These are phyloP conservation scores for Osmerus eperlanus DNA, from an alignment of 2,113 vertebrate species.

Conservation along the genomic window DNA sequence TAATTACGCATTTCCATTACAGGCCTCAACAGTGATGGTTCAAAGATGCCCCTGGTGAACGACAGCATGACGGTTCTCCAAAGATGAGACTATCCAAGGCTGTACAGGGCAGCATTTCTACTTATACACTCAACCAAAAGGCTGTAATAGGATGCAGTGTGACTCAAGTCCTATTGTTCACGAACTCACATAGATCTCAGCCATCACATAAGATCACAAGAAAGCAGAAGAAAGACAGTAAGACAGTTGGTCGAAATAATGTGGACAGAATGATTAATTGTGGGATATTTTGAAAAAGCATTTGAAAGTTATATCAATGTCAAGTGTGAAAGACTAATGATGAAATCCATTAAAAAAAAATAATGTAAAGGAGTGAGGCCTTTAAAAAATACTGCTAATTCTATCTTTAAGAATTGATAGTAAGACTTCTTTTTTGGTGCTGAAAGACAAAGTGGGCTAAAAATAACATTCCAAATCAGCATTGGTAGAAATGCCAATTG, in stretches of 20 bases:
- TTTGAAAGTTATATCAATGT: no score
- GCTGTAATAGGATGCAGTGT: not conserved
- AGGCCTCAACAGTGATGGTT: conserved; percentile 52
- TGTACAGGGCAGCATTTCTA: conserved; percentile 39
- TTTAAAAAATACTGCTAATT: conserved; percentile 46
- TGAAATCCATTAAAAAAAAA: no score
- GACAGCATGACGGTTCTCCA: conserved; percentile 56
- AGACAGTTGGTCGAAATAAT: not conserved
- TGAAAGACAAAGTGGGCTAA: conserved; percentile 58
- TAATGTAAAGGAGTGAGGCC: no score
- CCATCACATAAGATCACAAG: not conserved
- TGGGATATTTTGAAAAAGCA: no score
- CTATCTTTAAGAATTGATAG: conserved; percentile 52
- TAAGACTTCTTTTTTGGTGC: conserved; percentile 55
- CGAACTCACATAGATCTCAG: no score
- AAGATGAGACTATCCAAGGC: conserved; percentile 56
- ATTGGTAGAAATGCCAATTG: conserved; percentile 65
- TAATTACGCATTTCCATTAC: conserved; percentile 78
- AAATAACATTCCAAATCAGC: conserved; percentile 63
- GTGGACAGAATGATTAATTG: not conserved
- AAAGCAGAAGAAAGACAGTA: not conserved
- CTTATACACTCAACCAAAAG: not conserved
- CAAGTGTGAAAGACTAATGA: no score
- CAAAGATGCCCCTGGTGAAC: conserved; percentile 55
- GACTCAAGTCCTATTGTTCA: not conserved